phyloP scores from a whole-genome alignment of 2,113 vertebrate genomes.

The Catagonus wagneri region DNA sequence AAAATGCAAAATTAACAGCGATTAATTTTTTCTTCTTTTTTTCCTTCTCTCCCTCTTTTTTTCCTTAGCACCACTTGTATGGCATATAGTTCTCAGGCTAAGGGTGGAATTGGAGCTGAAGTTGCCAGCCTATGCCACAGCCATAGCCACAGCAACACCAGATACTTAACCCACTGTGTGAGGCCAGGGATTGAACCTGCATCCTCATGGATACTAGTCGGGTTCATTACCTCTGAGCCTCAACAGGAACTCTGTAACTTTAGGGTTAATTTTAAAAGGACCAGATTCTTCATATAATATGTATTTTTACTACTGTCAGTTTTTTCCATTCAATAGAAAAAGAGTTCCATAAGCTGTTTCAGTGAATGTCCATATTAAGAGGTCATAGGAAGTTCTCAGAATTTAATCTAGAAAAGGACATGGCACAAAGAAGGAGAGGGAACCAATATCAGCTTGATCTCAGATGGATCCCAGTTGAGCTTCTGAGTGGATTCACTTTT shows the following conservation, averaged over 20 bases:
- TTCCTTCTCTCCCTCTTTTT: too few species aligned
- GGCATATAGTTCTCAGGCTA: too few species aligned
- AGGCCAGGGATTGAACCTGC: too few species aligned
- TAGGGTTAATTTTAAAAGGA: background rate
- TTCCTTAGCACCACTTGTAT: too few species aligned
- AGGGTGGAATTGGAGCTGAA: too few species aligned
- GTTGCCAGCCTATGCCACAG: too few species aligned
- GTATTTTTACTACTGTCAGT: background rate
- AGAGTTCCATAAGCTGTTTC: background rate
- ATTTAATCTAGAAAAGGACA: conserved; percentile 12
- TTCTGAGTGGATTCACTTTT: background rate
- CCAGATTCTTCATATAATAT: background rate
- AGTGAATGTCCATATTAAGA: background rate
- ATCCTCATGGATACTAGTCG: too few species aligned
- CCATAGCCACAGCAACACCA: too few species aligned
- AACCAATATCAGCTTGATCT: background rate
- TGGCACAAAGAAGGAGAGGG: background rate
- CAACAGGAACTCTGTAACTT: background rate
- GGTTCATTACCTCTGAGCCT: too few species aligned
- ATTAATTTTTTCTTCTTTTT: too few species aligned
- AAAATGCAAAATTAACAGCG: background rate
- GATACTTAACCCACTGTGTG: too few species aligned
- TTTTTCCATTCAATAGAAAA: background rate
- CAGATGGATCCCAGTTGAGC: conserved; percentile 19
- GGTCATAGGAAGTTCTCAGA: background rate